Evolutionary conservation across 2,888 invertebrate genomes (phyloP), one percentile per base, ranked within the genome.

Genomic region (Euzophera pinguis): DNA sequence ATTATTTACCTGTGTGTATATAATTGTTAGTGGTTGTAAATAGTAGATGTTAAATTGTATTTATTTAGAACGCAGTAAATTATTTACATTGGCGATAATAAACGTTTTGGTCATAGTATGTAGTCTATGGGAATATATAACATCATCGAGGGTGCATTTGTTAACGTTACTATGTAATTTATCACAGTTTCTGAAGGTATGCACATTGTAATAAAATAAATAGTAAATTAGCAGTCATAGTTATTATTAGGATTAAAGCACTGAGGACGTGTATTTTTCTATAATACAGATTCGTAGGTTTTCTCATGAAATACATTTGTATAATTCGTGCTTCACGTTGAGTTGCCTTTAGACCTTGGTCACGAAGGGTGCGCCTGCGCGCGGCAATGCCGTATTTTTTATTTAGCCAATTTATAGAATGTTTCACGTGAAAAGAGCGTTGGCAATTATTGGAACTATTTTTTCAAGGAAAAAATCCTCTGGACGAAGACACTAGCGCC

Each of bases 231-330:
- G 57, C 48, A 52, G 53, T 59, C 57, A 56, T 62, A 64, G 59
- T 59, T 66, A 71, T n/a, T n/a, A n/a, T n/a, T n/a, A 75, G 66
- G 62, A 67, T 71, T 73, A 88, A 89, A 84, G 84, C 88, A 89
- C 89, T 87, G 71, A 77, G 81, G 82, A 87, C 89, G 89, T 89
- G 89, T 89, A 89, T 89, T 88, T 89, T 89, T 89, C 80, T 89
- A 85, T 80, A 75, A 72, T 76, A 80, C 71, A 68, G 56, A 66
- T 69, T 71, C 57, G 75, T 84, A 84, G 82, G 72, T 69, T 77
- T 79, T 82, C 69, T 77, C 69, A 73, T 71, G 66, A 64, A 62
- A n/a, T 57, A 58, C 57, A 65, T 61, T 67, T 66, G 60, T 64
- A 37, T 47, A 9, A 64, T 59, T 75, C 70, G 73, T 72, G 86